Evolutionary conservation across 2,113 vertebrate species (phyloP).

Genomic region (Hyaena hyaena): DNA sequence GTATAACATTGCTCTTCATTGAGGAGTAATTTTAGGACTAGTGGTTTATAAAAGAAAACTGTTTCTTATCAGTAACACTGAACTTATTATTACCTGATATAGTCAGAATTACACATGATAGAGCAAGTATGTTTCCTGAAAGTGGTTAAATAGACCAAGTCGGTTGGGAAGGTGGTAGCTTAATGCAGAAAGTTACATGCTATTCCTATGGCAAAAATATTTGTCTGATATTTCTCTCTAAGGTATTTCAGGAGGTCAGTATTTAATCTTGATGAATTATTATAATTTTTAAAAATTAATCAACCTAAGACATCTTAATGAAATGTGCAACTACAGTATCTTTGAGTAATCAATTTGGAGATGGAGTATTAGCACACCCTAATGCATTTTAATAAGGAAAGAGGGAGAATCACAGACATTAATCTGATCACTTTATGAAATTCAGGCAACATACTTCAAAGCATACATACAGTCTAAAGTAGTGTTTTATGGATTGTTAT

Average conservation of each 20-base stretch:
- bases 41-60: conserved; percentile 68
- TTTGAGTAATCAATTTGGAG: conserved; percentile 60
- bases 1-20: conserved; percentile 76
- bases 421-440: conserved; percentile 76
- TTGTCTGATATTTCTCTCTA: conserved; percentile 43
- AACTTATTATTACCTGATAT: conserved; percentile 65
- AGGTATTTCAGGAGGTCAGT: conserved; percentile 51
- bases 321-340: conserved; percentile 1
- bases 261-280: conserved; percentile 63
- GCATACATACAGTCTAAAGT: conserved; percentile 68
- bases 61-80: conserved; percentile 68
- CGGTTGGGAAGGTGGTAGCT: background rate
- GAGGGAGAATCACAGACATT: conserved; percentile 72
- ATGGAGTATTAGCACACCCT: conserved; percentile 64
- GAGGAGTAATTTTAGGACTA: conserved; percentile 68
- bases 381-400: conserved; percentile 52
- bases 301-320: conserved; percentile 53
- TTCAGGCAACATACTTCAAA: conserved; percentile 76
- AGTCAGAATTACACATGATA: conserved; percentile 74
- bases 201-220: conserved; percentile 30
- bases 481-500: conserved; percentile 74
- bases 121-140: conserved; percentile 78
- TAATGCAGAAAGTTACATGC: background rate
- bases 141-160: conserved; percentile 29
- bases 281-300: conserved; percentile 60